Base-by-base conservation (phyloP, 1,140 invertebrate genomes). In the Drosophila arizonae region DNA sequence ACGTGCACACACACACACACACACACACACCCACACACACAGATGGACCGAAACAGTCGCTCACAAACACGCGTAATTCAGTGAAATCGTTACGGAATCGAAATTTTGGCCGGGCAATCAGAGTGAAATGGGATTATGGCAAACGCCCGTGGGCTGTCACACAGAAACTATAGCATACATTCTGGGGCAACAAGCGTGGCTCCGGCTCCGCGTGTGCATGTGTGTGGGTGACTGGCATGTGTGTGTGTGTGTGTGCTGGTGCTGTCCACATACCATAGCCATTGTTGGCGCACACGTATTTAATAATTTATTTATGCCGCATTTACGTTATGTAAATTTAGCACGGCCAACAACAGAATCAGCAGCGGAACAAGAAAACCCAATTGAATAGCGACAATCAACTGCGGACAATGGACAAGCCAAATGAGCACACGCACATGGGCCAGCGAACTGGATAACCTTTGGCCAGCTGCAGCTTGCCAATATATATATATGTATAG, bases 301-400 rank as follows among this genome's bases (percentile, higher is more conserved):
- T 87, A 82, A 86, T 86, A 82, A 86, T 79, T 86, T 86, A 86
- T 86, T 87, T 82, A 86, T 87, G 84, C 79, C 48, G 66, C 82
- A 87, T 86, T 87, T 86, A 85, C 76, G 82, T 86, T 87, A 86
- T 86, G 82, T 86, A 86, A 87, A 86, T 87, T 86, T 87, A 66
- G 73, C 66, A 79, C 72, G 79, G 61, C 61, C 62, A 24, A 72
- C 61, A 41, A 56, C 57, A 73, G 63, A 50, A 72, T 56, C 15
- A 63, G 24, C 17, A 63, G 24, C 43, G 28, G 43, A 58, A 64
- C 65, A 72, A 36, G 66, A 63, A 60, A 65, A 70, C 71, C 63
- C 84, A 86, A 86, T 87, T 87, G 82, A 71, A 87, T 65, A 65
- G 67, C 67, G 71, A 71, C 72, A 75, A 75, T 75, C 79, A 70